These are phyloP conservation scores for Synanthedon vespiformis DNA, from an alignment of 2,888 invertebrate species.

Conservation along the genomic window DNA sequence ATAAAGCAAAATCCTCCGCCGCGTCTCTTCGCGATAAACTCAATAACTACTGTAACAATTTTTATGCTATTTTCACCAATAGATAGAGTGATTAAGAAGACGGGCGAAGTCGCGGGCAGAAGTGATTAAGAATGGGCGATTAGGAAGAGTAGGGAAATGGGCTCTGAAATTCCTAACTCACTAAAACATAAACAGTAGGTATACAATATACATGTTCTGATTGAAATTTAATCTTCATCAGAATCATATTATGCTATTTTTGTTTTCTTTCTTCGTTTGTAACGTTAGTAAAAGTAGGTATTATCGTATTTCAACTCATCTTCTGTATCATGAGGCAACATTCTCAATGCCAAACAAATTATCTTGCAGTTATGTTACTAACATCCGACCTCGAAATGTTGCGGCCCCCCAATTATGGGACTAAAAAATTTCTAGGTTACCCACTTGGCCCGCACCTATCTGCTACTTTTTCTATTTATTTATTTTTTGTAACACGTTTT, in stretches of 20 bases:
- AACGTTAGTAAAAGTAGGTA: not conserved
- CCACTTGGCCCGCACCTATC: not conserved
- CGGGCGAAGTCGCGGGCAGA: too few relatives aligned
- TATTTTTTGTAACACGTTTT: too few relatives aligned
- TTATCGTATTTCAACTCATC: not conserved
- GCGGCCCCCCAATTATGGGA: not conserved
- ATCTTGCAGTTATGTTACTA: constrained; percentile 1
- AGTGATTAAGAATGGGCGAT: too few relatives aligned
- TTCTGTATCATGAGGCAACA: not conserved
- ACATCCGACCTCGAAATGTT: not conserved
- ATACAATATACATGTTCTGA: not conserved
- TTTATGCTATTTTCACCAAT: too few relatives aligned
- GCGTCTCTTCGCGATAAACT: too few relatives aligned
- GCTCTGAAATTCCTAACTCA: too few relatives aligned
- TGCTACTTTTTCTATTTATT: not conserved
- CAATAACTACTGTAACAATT: too few relatives aligned
- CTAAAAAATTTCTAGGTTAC: not conserved
- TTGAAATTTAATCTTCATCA: not conserved
- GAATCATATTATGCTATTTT: not conserved
- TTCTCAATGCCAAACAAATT: constrained; percentile 7
- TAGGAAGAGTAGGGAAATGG: too few relatives aligned
- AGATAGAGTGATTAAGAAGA: too few relatives aligned
- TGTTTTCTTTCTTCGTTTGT: not conserved
- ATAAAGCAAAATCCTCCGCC: too few relatives aligned
- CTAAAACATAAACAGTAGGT: too few relatives aligned